Percentiles rank a stretch among this genome's conserved stretches.
Conservation (phyloP, 2,797 vertebrate genomes). For the Hapalemur alaotrensis region DNA sequence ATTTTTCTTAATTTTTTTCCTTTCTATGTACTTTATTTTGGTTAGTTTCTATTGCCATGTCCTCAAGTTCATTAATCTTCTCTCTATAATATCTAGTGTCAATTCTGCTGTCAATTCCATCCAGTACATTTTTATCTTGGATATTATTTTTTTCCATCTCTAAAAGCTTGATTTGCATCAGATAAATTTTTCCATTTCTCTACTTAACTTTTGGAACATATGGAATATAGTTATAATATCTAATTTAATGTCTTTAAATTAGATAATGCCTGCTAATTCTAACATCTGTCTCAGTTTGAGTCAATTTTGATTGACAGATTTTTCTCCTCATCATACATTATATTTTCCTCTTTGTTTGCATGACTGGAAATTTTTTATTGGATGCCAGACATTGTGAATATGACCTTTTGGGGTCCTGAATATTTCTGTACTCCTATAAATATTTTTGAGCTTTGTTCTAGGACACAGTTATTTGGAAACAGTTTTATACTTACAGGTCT, state of each 20-base stretch:
- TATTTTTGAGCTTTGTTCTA: background rate
- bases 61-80: background rate
- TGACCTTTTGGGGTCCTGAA: background rate
- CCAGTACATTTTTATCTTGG: background rate
- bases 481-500: background rate
- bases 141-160: background rate
- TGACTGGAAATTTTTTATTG: background rate
- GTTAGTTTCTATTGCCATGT: background rate
- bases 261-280: background rate
- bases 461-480: background rate
- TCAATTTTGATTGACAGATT: background rate
- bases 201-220: background rate
- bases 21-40: background rate
- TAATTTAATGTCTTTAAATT: background rate
- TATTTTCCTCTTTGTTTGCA: background rate
- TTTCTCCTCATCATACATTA: background rate
- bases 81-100: background rate
- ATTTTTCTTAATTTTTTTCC: background rate
- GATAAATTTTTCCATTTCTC: background rate
- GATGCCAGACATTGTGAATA: background rate
- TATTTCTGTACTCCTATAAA: background rate
- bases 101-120: background rate
- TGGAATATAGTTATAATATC: background rate
- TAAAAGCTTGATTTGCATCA: background rate
- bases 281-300: background rate